Conservation (phyloP, 2,888 invertebrate species). For the Agonopterix alstromeriana region DNA sequence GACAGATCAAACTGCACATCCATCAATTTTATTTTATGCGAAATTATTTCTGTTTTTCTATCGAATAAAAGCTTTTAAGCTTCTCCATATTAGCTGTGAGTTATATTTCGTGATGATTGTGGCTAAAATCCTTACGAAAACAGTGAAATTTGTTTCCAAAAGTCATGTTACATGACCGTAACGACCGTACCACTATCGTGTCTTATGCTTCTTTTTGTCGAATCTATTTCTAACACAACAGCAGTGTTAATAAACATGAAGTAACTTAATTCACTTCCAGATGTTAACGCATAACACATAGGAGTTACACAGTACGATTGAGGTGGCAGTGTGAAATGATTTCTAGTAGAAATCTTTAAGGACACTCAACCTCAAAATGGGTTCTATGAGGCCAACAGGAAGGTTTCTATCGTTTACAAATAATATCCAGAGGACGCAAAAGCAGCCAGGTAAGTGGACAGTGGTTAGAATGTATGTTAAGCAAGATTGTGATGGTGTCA, state of each 20-base stretch:
- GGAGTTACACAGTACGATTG: constrained; percentile 11
- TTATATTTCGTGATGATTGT: constrained; percentile 11
- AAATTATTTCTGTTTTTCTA: background rate
- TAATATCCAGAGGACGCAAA: constrained; percentile 76
- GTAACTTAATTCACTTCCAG: constrained; percentile 41
- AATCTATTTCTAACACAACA: constrained; percentile 41
- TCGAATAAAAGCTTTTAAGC: background rate
- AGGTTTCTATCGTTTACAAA: constrained; percentile 78
- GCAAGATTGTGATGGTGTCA: constrained; percentile 36
- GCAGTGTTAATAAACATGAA: constrained; percentile 34
- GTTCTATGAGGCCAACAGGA: constrained; percentile 79
- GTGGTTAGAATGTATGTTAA: constrained; percentile 4
- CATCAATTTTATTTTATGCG: background rate
- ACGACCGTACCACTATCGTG: constrained; percentile 19
- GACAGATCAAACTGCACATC: too few species aligned
- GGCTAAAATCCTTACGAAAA: background rate
- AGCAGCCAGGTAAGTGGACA: constrained; percentile 64
- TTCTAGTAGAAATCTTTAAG: constrained; percentile 30
- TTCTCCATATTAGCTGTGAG: background rate
- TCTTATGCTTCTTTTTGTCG: constrained; percentile 46
- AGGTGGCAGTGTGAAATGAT: constrained; percentile 36
- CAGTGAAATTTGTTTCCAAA: background rate
- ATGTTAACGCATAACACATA: constrained; percentile 35
- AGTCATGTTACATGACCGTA: constrained; percentile 14
- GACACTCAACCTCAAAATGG: constrained; percentile 53